Evolutionary conservation across 2,797 vertebrate genomes (phyloP), one percentile per base, ranked within the genome.

Genomic region (Chaetophractus vellerosus): DNA sequence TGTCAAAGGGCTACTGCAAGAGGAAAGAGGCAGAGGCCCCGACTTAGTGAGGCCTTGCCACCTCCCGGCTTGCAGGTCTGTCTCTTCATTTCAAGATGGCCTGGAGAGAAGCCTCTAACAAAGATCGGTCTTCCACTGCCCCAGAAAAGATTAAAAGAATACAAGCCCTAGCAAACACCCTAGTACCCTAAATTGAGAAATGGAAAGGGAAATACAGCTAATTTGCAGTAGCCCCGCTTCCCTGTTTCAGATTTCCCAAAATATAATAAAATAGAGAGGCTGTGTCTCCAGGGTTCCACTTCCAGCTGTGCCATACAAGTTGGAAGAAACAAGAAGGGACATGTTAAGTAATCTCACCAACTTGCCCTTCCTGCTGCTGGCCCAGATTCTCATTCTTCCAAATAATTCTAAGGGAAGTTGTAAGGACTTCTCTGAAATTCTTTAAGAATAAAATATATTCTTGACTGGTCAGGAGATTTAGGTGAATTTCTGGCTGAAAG

Each of bases 321-420:
- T 81, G 92, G 82, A 75, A 93, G 95, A 90, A 86, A 66, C 76
- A 93, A 94, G 95, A 94, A 97, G 31, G 86, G 85, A 85, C 93
- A 78, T 52, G 88, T 81, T 90, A 84, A 78, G 50, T 84, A 31
- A 55, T 78, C 75, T 55, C 36, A 94, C 31, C 81, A 93, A 75
- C 41, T 64, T 87, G 48, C 5, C 23, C 23, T 24, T 80, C 69
- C 72, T 78, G 90, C 93, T 86, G 59, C 45, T 45, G 45, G 45
- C 8, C 71, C 16, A 55, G 18, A 55, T 55, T 78, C 19, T 55
- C 48, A 61, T 68, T 45, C 91, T 78, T 96, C 59, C 68, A 93
- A 93, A 85, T 82, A 94, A 82, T 87, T 88, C 78, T 57, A 88
- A 92, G 52, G 52, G 12, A 89, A 10, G 4, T 4, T 82, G 31